These are phyloP conservation scores for Chironomus riparius DNA, from an alignment of 2,888 invertebrate genomes.

Conservation along the genomic window DNA sequence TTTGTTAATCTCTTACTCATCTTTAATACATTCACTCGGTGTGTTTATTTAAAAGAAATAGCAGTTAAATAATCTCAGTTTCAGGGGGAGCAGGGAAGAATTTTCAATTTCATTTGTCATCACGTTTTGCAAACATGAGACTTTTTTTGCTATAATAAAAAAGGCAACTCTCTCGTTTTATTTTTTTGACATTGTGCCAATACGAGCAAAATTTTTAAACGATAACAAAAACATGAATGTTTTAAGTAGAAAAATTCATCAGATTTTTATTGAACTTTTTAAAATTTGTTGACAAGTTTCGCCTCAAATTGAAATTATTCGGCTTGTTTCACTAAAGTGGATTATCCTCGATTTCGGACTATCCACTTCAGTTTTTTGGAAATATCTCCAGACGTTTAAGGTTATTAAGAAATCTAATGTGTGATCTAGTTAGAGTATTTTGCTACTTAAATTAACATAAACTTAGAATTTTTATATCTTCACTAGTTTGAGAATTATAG, in stretches of 20 bases:
- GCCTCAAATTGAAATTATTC: too few species aligned
- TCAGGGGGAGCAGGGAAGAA: background rate
- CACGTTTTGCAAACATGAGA: conserved; percentile 4
- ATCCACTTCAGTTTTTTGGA: too few species aligned
- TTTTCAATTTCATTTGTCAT: background rate
- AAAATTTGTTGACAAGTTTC: too few species aligned
- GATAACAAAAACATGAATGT: background rate
- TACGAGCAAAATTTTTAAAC: background rate
- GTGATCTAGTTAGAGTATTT: too few species aligned
- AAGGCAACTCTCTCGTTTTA: background rate
- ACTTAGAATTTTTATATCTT: too few species aligned
- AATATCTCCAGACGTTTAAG: too few species aligned
- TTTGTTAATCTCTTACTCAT: background rate
- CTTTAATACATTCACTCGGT: background rate
- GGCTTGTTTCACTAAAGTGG: too few species aligned
- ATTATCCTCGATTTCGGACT: too few species aligned
- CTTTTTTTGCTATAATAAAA: background rate
- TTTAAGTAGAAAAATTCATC: background rate
- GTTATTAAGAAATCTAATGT: too few species aligned
- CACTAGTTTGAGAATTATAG: too few species aligned
- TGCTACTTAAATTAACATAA: too few species aligned
- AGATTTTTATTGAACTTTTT: too few species aligned
- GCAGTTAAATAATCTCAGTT: background rate
- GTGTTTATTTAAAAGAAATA: background rate
- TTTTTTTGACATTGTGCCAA: background rate